Evolutionary conservation across 2,797 vertebrate genomes (phyloP), one percentile per base, ranked within the genome.

Genomic region (Malurus leucopterus): DNA sequence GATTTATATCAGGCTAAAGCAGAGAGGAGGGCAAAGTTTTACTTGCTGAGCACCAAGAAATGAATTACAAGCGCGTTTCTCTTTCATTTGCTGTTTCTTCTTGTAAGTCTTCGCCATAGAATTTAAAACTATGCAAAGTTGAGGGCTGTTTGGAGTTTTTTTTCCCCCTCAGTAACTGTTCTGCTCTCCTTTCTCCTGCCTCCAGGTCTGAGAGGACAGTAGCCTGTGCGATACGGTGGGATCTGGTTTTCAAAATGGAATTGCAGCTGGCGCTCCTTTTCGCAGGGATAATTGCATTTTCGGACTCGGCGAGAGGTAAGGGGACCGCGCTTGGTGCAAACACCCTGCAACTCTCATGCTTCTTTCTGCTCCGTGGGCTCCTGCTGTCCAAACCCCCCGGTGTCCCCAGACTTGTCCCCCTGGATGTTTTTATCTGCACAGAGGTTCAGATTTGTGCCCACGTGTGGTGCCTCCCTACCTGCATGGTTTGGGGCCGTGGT

Each of bases 281-380:
- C 5, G 93, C 93, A 50, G 97, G 97, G 90, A 95, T 96, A 65
- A 65, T 97, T 50, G 92, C 92, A 0, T 91, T 97, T 74, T 95
- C 95, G 12, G 95, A 96, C 89, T 96, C 96, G 1, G 97, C 96
- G 2, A 95, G 97, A 96, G 97, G 97, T 98, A 93, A 97, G 97
- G 86, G 59, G 16, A 51, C 24, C 0, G 8, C 0, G 22, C 19
- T 29, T 4, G 55, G 65, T 47, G 64, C 2, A 5, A 46, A 8
- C 12, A 1, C 54, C 58, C 41, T 12, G 61, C 1, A 13, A 7
- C 55, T 78, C 14, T 5, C 23, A 13, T 47, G 53, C 26, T 71
- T 15, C 71, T 32, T 51, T 89, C 49, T n/a, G 51, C 71, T 57
- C 65, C 0, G 1, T 21, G 76, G 44, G 47, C 30, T 80, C 1